Evolutionary conservation across 2,888 invertebrate genomes (phyloP).

Genomic region (Thymelicus lineola): DNA sequence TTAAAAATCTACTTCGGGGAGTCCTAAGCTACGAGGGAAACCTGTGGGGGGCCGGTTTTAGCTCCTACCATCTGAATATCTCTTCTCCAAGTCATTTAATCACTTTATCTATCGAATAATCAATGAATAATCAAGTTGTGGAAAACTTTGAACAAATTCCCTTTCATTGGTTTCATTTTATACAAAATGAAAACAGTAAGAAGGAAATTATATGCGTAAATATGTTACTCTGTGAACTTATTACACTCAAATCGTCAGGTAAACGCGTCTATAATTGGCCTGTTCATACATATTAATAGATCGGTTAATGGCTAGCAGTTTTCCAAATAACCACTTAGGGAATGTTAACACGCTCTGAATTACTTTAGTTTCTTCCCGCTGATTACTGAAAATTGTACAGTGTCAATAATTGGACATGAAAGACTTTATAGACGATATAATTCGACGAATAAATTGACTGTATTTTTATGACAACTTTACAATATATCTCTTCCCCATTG

Average conservation of each 20-base stretch:
- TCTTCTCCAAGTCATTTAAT: no score
- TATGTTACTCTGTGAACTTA: constrained; percentile 8
- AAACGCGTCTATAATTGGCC: constrained; percentile 28
- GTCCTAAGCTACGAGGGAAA: no score
- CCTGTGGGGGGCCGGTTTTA: no score
- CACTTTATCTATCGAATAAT: no score
- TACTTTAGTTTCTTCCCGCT: constrained; percentile 27
- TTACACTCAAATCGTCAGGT: constrained; percentile 22
- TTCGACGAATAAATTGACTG: no score
- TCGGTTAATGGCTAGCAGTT: constrained; percentile 30
- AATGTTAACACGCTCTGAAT: constrained; percentile 34
- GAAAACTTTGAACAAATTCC: background rate
- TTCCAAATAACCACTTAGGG: constrained; percentile 38
- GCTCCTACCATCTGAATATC: no score
- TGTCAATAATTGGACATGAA: constrained; percentile 32
- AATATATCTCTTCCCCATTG: no score
- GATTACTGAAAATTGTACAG: constrained; percentile 16
- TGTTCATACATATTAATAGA: constrained; percentile 33
- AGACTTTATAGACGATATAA: background rate
- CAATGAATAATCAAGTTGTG: background rate
- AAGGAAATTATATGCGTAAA: background rate
- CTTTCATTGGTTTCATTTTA: no score
- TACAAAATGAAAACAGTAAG: background rate
- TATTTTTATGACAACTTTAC: no score
- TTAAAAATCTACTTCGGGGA: no score